Evolutionary conservation across 1,140 invertebrate genomes (phyloP).

Genomic region (Rhagoletis pomonella): DNA sequence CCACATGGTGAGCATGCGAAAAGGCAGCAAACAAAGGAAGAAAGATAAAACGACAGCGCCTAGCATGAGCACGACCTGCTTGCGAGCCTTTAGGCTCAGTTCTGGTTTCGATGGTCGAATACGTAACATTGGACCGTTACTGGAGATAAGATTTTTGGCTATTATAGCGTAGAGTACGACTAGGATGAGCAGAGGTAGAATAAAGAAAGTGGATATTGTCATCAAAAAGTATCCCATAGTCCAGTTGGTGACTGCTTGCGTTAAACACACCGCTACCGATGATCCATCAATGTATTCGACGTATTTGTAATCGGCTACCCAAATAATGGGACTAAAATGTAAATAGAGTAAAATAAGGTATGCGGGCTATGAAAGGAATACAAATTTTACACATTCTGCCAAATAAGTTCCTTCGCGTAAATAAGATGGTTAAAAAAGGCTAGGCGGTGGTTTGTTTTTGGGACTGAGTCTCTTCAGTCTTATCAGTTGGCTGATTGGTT

Average conservation of each 20-base stretch:
- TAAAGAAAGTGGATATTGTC: constrained; percentile 88
- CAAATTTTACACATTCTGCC: too few species aligned
- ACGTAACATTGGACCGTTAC: constrained; percentile 81
- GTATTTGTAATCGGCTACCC: constrained; percentile 82
- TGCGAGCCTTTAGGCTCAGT: constrained; percentile 78
- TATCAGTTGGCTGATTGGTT: too few species aligned
- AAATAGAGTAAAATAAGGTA: background rate
- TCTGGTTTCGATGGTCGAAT: constrained; percentile 75
- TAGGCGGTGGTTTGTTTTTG: too few species aligned
- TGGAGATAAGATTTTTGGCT: constrained; percentile 86
- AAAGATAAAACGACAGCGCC: constrained; percentile 93
- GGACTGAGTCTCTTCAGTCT: too few species aligned
- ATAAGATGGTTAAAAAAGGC: background rate
- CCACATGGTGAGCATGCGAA: constrained; percentile 89
- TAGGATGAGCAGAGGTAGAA: constrained; percentile 86
- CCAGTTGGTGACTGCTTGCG: constrained; percentile 83
- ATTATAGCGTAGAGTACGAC: constrained; percentile 89
- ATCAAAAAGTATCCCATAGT: constrained; percentile 85
- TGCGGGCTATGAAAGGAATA: background rate
- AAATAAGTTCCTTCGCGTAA: background rate
- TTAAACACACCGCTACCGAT: constrained; percentile 82
- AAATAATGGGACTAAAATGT: constrained; percentile 83
- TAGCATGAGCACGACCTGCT: constrained; percentile 91
- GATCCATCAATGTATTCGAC: constrained; percentile 83
- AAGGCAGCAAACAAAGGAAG: constrained; percentile 91